Percentiles rank a stretch among this genome's conserved stretches.
Evolutionary conservation across 2,113 vertebrate species (phyloP).

Genomic region (Microcebus lehilahytsara): DNA sequence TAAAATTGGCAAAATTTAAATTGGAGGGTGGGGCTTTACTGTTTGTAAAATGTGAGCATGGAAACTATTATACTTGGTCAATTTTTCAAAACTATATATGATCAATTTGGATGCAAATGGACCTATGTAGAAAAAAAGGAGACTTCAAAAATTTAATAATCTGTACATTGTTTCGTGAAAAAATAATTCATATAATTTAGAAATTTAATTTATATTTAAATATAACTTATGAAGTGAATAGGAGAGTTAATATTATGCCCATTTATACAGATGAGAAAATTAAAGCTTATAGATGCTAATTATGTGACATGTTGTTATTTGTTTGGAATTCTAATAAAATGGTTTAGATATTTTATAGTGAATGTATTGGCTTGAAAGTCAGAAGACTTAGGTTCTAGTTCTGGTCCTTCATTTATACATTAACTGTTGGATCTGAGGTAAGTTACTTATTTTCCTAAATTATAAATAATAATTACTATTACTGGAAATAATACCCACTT

Average conservation of each 20-base stretch:
- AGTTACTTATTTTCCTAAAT: neutral
- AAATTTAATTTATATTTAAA: neutral
- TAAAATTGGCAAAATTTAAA: neutral
- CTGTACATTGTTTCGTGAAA: neutral
- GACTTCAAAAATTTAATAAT: neutral
- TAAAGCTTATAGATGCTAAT: neutral
- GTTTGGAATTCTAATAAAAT: neutral
- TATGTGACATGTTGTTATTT: neutral
- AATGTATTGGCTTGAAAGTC: neutral
- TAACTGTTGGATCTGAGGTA: neutral
- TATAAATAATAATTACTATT: conserved; percentile 20
- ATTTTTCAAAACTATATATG: neutral
- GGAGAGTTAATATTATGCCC: neutral
- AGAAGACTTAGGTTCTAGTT: neutral
- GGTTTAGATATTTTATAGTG: neutral
- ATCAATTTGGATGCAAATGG: neutral
- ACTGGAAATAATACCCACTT: neutral
- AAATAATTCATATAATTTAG: neutral
- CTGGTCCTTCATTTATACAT: neutral
- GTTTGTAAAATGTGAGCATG: neutral
- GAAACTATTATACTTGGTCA: neutral
- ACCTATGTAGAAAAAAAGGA: neutral
- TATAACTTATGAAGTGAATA: neutral
- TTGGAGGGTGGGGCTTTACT: neutral
- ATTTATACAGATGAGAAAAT: neutral